Conservation (phyloP, 2,888 invertebrate species). For the Schizotus pectinicornis region DNA sequence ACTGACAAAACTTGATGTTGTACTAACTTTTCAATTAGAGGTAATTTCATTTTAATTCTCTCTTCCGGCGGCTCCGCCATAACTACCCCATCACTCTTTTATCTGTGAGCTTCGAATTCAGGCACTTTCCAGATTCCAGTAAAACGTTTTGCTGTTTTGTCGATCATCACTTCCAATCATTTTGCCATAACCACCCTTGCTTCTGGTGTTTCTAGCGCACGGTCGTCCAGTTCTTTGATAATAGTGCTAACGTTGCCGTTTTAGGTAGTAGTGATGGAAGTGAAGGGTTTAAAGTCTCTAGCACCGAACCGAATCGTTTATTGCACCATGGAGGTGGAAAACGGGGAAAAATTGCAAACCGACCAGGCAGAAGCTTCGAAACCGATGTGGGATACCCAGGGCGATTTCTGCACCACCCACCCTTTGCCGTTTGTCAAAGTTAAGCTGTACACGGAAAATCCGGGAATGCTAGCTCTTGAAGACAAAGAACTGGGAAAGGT, state of each 20-base stretch:
- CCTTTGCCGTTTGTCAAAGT: constrained; percentile 97
- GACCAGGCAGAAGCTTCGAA: constrained; percentile 99
- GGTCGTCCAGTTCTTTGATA: too few relatives aligned
- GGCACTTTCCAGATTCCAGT: too few relatives aligned
- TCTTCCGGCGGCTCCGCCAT: not conserved
- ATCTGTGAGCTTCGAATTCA: too few relatives aligned
- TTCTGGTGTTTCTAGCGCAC: too few relatives aligned
- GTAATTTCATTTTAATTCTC: constrained; percentile 60
- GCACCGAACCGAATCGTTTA: constrained; percentile 98
- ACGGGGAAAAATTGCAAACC: constrained; percentile 97
- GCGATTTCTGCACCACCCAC: constrained; percentile 98
- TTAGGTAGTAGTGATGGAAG: constrained; percentile 98
- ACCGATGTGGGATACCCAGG: constrained; percentile 99
- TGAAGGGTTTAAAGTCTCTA: constrained; percentile 95
- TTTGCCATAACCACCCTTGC: too few relatives aligned
- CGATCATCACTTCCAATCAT: too few relatives aligned
- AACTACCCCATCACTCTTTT: not conserved
- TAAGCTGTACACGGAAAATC: constrained; percentile 96
- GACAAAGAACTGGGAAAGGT: constrained; percentile 98
- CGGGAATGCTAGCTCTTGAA: constrained; percentile 96
- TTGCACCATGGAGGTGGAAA: constrained; percentile 99
- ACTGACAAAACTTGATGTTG: constrained; percentile 97
- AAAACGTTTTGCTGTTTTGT: too few relatives aligned
- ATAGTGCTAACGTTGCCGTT: constrained; percentile 43
- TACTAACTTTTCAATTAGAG: constrained; percentile 95